Base-by-base conservation (phyloP, 1,140 invertebrate species). In the Wiebesia pumilae region DNA sequence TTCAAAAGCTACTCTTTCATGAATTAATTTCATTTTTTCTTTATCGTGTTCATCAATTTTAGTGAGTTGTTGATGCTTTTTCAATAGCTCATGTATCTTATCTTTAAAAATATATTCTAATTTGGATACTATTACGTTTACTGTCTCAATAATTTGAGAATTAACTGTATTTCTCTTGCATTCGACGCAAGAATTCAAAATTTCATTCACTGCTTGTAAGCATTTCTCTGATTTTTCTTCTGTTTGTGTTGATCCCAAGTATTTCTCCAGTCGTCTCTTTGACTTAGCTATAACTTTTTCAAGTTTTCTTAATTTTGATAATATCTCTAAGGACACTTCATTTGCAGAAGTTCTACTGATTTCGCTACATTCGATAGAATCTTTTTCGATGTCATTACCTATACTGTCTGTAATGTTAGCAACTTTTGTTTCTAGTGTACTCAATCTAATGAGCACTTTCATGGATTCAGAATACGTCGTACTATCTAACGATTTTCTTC, bases 1-100 rank as follows among this genome's bases (percentile, higher is more conserved):
- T 93, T 97, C 96, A 90, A 96, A 97, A 0, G 97, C 96, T 38
- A 97, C 93, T 89, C 97, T 96, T 90, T 97, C 96, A 3, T 96
- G 96, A 85, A 97, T 91, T 79, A 97, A 94, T 89, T 96, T 95
- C 84, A 96, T 91, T 89, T 95, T 96, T 78, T 95, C 95, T 87
- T 95, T 94, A 65, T 95, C 94, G 84, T 96, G 94, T 88, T 96
- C 95, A 77, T 95, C 95, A 16, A 95, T 94, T 84, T 95, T 94
- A 73, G 95, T 93, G 12, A 97, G 91, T 19, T 93, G 91, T 54
- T 95, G 94, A 89, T 95, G 95, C 89, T 95, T 95, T 88, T 95
- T 95, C 21, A 95, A 94, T 87, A 97, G 93, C 86, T 96, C 96
- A 80, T 93, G 92, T 58, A 97, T 92, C 92, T 97, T 97, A 27